A percentile compares a stretch with the other conserved stretches of the same genome.
phyloP scores from a whole-genome alignment of 1,140 invertebrate species.

The Conopomorpha cramerella region DNA sequence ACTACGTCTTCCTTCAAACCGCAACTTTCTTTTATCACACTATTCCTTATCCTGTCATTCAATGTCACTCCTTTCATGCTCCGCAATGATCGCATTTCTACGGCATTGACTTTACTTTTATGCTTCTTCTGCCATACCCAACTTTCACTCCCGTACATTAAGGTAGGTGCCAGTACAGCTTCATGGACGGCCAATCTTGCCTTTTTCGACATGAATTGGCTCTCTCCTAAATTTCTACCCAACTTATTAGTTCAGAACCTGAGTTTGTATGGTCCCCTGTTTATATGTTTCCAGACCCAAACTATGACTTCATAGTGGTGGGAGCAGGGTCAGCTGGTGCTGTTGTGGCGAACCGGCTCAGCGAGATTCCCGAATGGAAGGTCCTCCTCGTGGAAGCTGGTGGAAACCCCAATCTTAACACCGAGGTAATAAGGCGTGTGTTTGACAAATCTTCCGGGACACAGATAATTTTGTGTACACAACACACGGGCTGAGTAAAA shows the following conservation, averaged over 20 bases:
- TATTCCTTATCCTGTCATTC: too few species aligned
- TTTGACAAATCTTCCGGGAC: too few species aligned
- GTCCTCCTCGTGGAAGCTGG: conserved; percentile 79
- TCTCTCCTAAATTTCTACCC: not conserved
- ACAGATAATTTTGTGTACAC: too few species aligned
- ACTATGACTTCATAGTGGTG: conserved; percentile 78
- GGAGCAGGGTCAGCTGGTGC: conserved; percentile 85
- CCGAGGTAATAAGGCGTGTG: conserved; percentile 1
- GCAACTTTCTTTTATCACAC: too few species aligned
- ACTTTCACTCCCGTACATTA: too few species aligned
- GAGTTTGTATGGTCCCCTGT: not conserved
- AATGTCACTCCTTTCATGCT: too few species aligned
- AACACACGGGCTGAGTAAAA: too few species aligned
- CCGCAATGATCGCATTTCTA: too few species aligned
- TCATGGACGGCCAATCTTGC: not conserved
- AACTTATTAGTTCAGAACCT: not conserved
- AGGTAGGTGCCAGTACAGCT: too few species aligned
- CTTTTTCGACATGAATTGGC: not conserved
- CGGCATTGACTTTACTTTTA: too few species aligned
- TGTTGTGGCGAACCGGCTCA: conserved; percentile 81
- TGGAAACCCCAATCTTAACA: conserved; percentile 45
- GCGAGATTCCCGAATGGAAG: conserved; percentile 71
- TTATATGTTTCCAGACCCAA: conserved; percentile 25
- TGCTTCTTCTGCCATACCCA: too few species aligned
- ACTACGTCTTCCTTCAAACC: too few species aligned